Evolutionary conservation across 1,140 invertebrate species (phyloP), one percentile per base, ranked within the genome.

Genomic region (Apis florea): DNA sequence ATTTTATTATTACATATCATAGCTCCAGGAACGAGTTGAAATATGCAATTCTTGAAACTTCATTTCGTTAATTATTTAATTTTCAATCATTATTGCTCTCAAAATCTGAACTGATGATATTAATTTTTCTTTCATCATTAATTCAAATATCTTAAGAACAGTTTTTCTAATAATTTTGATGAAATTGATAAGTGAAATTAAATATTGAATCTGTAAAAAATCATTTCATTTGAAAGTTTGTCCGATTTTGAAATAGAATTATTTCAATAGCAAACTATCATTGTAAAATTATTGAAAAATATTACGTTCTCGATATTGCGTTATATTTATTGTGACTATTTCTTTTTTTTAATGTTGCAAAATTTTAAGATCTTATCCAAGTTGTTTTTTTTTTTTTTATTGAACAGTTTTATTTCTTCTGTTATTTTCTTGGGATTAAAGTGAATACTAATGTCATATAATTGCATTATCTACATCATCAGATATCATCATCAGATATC

Each of bases 61-160:
- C 80, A 87, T 89, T 47, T 66, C 63, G 21, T 79, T 84, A 0
- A 70, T 75, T 89, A 89, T 72, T 4, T 67, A 0, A 76, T n/a
- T 82, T 93, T 92, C 86, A 0, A 81, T 78, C 0, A 92, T 94
- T 6, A 76, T 13, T 83, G 74, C 53, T 76, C n/a, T 76, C 90
- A 82, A 68, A 94, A 94, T 1, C 92, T 91, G 75, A 92, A 94
- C 74, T 94, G 92, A 9, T 90, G 92, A 68, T 2, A 75, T 84
- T 40, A 78, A 72, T 13, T 78, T 69, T 21, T 74, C 24, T 51
- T 53, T 75, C 0, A 56, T 8, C 26, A 21, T n/a, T 59, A 69
- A 53, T 53, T 77, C 49, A 26, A 74, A 24, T 64, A 88, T 86
- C 70, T 88, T 13, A 90, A 66, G 21, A 92, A 21, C 11, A 91